Evolutionary conservation across 2,113 vertebrate genomes (phyloP).

Genomic region (Oryzias woworae): DNA sequence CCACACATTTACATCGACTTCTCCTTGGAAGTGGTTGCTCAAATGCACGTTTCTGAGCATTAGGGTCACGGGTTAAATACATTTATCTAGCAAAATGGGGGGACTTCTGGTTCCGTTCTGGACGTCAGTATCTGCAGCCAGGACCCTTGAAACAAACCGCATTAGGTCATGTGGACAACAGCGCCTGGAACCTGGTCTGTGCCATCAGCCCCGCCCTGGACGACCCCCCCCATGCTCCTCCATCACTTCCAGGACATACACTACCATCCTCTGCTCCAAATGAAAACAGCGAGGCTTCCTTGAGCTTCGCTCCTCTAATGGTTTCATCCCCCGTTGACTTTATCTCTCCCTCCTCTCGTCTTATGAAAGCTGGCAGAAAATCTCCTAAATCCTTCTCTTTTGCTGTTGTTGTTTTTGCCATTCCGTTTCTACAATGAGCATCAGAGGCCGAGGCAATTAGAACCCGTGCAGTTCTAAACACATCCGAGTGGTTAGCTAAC

Average conservation of each 20-base stretch:
- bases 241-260: constrained; percentile 33
- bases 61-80: no score
- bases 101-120: no score
- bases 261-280: constrained; percentile 58
- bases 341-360: constrained; percentile 60
- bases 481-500: constrained; percentile 65
- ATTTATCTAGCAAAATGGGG: no score
- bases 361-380: constrained; percentile 72
- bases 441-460: constrained; percentile 81
- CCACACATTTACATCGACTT: no score
- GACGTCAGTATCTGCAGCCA: no score
- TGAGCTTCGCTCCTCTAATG: constrained; percentile 75
- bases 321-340: constrained; percentile 73
- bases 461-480: constrained; percentile 46
- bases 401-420: constrained; percentile 74
- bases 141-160: no score
- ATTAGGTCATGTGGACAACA: no score
- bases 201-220: no score
- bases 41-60: no score
- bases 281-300: constrained; percentile 75
- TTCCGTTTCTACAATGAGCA: constrained; percentile 61
- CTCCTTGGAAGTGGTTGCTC: no score
- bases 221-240: no score
- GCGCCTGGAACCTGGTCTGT: no score
- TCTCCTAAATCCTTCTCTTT: constrained; percentile 70